Conservation (phyloP, 2,797 vertebrate species). For the Eidolon dupreanum region DNA sequence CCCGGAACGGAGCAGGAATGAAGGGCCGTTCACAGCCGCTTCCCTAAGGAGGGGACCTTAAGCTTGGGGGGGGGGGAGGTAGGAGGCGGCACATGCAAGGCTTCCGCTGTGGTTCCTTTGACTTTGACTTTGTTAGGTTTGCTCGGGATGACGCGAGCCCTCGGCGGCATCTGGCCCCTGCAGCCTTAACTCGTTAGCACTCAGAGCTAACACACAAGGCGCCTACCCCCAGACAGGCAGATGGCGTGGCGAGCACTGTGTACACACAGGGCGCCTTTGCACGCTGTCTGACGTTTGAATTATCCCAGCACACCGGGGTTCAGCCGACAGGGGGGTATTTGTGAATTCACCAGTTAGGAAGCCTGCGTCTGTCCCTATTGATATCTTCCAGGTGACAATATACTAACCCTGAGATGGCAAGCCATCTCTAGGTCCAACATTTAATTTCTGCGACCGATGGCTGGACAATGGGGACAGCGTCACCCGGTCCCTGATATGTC, state of each 20-base stretch:
- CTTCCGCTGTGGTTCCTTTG: not conserved
- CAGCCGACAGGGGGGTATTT: not conserved
- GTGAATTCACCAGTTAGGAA: not conserved
- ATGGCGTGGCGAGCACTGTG: not conserved
- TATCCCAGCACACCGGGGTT: not conserved
- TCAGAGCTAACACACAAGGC: not conserved
- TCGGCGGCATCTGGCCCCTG: not conserved
- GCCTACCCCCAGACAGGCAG: conserved; percentile 28
- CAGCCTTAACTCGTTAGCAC: not conserved
- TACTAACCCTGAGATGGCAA: not conserved
- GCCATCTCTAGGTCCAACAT: not conserved
- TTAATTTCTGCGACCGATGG: not conserved
- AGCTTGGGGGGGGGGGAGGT: not conserved
- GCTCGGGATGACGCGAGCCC: not conserved
- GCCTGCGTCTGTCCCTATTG: not conserved
- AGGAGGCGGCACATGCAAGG: not conserved
- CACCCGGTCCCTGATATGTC: not conserved
- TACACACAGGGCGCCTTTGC: not conserved
- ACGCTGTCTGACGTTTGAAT: not conserved
- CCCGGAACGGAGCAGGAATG: not conserved
- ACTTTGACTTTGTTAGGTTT: not conserved
- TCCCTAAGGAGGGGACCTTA: not conserved
- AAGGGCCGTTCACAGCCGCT: not conserved
- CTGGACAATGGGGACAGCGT: not conserved
- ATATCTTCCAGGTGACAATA: not conserved